Base-by-base conservation (phyloP, 2,113 vertebrate genomes). In the Kryptolebias marmoratus region DNA sequence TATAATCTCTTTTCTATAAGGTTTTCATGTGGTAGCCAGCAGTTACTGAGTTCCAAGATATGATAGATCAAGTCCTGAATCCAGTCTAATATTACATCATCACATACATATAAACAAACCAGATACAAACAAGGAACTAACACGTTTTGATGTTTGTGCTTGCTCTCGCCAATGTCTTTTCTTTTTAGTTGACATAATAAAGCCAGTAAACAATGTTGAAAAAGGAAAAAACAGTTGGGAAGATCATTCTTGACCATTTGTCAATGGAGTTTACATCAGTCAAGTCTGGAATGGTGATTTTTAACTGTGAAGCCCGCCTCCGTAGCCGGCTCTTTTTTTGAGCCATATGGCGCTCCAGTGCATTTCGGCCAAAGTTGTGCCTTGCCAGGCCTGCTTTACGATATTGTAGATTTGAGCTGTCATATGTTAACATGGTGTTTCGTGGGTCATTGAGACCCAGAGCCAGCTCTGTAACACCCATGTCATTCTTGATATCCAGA, bases 191-290 rank as follows among this genome's bases (percentile, higher is more conserved):
- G 93, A 99, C 92, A 79, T 99, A 99, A 84, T 99, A 99, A 90
- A 99, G 97, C 98, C 97, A 99, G 81, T 99, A 99, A 91, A 99
- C 86, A 49, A 99, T 94, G 86, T 99, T 99, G 94, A 99, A 99
- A 88, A 98, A 97, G 87, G 96, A 96, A 88, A 99, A 99, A 85
- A 98, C 97, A 6, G 97, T 97, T 2, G 98, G 98, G 92, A 99
- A 99, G 90, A 99, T 98, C 75, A 99, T 95, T 91, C 98, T 95
- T 0, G 98, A 99, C 97, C 97, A 99, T 86, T 96, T 96, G 90
- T 99, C 98, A 71, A 99, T 99, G 90, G 97, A 97, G 89, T 99
- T 99, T 70, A 99, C 98, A 80, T 99, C 98, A 93, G 97, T 96
- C 95, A 99, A 94, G 93, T 99, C 97, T 63, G 97, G 98, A 83